Percentiles rank a stretch among this genome's conserved stretches.
phyloP scores from a whole-genome alignment of 2,888 invertebrate genomes.

The Cyrtodaria siliqua region DNA sequence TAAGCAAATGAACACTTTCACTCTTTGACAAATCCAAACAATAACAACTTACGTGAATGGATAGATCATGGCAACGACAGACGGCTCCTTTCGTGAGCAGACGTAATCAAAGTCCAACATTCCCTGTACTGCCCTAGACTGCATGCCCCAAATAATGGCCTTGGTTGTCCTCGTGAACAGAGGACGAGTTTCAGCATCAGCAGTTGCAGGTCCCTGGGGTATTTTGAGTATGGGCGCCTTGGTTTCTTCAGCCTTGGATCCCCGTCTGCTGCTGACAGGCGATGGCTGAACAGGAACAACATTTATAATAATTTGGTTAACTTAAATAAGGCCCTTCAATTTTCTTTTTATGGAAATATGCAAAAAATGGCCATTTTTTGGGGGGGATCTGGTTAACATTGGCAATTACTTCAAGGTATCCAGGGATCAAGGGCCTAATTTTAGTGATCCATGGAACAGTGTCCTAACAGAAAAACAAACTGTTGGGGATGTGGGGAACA shows the following conservation, averaged over 20 bases:
- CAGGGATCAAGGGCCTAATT: no score
- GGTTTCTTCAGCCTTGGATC: slow-evolving; percentile 65
- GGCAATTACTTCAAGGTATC: no score
- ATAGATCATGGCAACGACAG: slow-evolving; percentile 97
- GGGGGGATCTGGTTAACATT: no score
- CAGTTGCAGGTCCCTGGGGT: slow-evolving; percentile 9
- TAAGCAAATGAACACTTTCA: no score
- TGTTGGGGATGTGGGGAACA: no score
- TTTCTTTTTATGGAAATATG: no score
- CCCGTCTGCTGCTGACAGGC: slow-evolving; percentile 69
- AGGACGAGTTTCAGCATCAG: slow-evolving; percentile 82
- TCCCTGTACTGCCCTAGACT: slow-evolving; percentile 97
- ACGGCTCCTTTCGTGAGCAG: slow-evolving; percentile 94
- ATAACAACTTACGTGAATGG: slow-evolving; percentile 94
- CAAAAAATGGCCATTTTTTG: no score
- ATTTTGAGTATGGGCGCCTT: slow-evolving; percentile 19
- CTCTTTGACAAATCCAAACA: no score
- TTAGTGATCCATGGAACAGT: no score
- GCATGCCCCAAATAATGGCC: slow-evolving; percentile 99
- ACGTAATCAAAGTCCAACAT: slow-evolving; percentile 99
- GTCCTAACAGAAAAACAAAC: no score
- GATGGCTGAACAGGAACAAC: slow-evolving; percentile 35
- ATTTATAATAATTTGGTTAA: no score
- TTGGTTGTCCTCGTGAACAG: slow-evolving; percentile 94
- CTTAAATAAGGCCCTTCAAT: no score